A percentile compares a stretch with the other conserved stretches of the same genome.
phyloP scores from a whole-genome alignment of 1,140 invertebrate genomes.

The Atta texana region DNA sequence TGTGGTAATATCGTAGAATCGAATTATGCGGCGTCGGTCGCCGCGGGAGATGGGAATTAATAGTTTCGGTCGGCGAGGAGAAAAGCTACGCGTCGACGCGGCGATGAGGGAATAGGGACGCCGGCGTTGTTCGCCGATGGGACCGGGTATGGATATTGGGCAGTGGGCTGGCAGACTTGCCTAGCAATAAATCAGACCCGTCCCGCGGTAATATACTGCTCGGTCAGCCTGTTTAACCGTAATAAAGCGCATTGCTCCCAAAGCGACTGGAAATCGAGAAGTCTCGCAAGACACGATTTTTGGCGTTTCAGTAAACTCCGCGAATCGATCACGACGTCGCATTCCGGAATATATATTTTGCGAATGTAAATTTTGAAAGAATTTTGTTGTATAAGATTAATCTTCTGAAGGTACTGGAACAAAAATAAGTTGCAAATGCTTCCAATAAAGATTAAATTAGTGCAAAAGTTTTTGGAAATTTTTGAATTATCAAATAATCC shows the following conservation, averaged over 20 bases:
- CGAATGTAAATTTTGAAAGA: background rate
- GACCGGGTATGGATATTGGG: slow-evolving; percentile 79
- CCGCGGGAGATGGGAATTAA: slow-evolving; percentile 81
- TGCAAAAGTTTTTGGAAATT: background rate
- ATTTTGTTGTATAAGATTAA: background rate
- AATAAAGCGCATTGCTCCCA: slow-evolving; percentile 76
- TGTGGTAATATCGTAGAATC: slow-evolving; percentile 69
- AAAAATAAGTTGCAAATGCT: background rate
- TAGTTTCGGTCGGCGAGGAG: slow-evolving; percentile 80
- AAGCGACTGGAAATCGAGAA: slow-evolving; percentile 46
- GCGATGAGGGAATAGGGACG: slow-evolving; percentile 30
- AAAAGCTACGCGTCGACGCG: slow-evolving; percentile 68
- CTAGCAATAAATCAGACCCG: slow-evolving; percentile 78
- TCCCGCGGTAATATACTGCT: slow-evolving; percentile 80
- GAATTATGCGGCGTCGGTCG: slow-evolving; percentile 77
- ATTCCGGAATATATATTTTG: background rate
- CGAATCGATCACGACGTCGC: background rate
- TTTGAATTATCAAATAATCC: background rate
- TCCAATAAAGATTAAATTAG: background rate
- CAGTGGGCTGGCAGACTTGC: slow-evolving; percentile 77
- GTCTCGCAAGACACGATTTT: slow-evolving; percentile 35
- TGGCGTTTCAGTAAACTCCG: background rate
- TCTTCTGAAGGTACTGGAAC: background rate
- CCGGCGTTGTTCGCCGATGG: slow-evolving; percentile 57
- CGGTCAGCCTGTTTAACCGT: slow-evolving; percentile 79